These are phyloP conservation scores for Phenganax stokvisi DNA, from an alignment of 92 coral and sea anemone genomes.

Conservation along the genomic window DNA sequence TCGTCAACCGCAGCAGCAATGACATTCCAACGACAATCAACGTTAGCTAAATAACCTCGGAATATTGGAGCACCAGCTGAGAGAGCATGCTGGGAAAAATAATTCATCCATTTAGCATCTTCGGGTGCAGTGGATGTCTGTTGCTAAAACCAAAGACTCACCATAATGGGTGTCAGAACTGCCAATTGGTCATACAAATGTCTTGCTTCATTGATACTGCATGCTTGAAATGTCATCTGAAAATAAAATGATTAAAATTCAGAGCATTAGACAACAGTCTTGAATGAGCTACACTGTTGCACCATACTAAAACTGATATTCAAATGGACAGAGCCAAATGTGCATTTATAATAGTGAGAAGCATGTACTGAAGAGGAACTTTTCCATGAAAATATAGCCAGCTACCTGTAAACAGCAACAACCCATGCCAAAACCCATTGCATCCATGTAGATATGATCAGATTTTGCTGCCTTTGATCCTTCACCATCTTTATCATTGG, in stretches of 20 bases:
- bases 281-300: neutral
- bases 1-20: slow-evolving; percentile 95
- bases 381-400: too few species aligned
- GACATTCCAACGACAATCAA: slow-evolving; percentile 96
- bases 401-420: slow-evolving; percentile 87
- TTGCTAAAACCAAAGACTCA: slow-evolving; percentile 28
- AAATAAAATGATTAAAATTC: neutral
- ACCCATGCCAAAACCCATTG: slow-evolving; percentile 99
- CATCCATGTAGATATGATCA: slow-evolving; percentile 91
- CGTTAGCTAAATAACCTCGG: slow-evolving; percentile 88
- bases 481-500: slow-evolving; percentile 73
- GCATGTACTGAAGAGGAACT: too few species aligned
- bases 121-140: neutral
- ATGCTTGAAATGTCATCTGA: slow-evolving; percentile 98
- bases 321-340: too few species aligned
- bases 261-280: neutral
- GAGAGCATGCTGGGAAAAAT: slow-evolving; percentile 69
- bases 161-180: slow-evolving; percentile 89
- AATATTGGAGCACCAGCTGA: slow-evolving; percentile 90
- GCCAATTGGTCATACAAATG: slow-evolving; percentile 89
- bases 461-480: slow-evolving; percentile 78
- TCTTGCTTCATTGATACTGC: slow-evolving; percentile 80
- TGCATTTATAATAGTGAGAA: too few species aligned
- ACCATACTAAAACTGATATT: too few species aligned
- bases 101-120: neutral